A percentile compares a stretch with the other conserved stretches of the same genome.
These are phyloP conservation scores for Meda fulgida DNA, from an alignment of 2,797 vertebrate genomes.

Conservation along the genomic window DNA sequence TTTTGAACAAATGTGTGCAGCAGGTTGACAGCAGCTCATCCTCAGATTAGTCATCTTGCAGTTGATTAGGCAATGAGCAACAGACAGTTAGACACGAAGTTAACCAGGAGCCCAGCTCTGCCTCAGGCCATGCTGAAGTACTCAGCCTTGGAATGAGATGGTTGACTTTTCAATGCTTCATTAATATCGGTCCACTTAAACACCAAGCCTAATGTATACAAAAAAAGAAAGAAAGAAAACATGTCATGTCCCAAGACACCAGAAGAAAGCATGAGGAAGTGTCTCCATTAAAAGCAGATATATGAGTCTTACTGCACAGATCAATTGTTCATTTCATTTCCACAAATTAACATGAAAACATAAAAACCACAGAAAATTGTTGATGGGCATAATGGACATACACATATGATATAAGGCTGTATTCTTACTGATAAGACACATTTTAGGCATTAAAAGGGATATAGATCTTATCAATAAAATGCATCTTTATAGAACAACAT, in stretches of 20 bases:
- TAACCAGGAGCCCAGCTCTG: constrained; percentile 72
- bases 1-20: constrained; percentile 52
- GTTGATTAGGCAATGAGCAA: constrained; percentile 62
- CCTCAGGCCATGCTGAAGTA: constrained; percentile 70
- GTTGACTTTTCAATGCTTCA: constrained; percentile 75
- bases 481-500: background rate
- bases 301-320: constrained; percentile 1
- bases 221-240: constrained; percentile 49
- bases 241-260: constrained; percentile 48
- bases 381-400: background rate
- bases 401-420: background rate
- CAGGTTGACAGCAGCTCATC: constrained; percentile 72
- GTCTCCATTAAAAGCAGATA: constrained; percentile 48
- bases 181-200: constrained; percentile 72
- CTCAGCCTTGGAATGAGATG: constrained; percentile 75
- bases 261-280: constrained; percentile 38
- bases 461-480: background rate
- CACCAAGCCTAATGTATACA: constrained; percentile 56
- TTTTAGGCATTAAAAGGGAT: background rate
- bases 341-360: background rate
- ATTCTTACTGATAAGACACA: background rate
- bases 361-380: background rate
- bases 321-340: constrained; percentile 1
- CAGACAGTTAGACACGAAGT: constrained; percentile 67
- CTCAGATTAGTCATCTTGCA: constrained; percentile 72